Conservation (phyloP, 2,797 vertebrate species). For the Acipenser ruthenus region DNA sequence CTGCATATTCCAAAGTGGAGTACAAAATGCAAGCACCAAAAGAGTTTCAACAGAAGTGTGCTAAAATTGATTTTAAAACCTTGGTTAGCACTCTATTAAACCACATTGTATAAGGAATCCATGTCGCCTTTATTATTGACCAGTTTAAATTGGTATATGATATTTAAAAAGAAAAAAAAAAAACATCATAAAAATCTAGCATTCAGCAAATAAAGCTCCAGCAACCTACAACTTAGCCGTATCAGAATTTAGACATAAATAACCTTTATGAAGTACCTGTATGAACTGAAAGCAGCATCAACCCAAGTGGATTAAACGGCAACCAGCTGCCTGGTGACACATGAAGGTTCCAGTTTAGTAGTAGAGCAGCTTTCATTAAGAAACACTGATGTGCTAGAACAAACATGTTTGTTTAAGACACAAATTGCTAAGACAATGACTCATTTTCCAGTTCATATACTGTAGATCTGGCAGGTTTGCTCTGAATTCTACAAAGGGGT, state of each 20-base stretch:
- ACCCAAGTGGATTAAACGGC: conserved; percentile 5
- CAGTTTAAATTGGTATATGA: conserved; percentile 10
- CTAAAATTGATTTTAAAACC: no score
- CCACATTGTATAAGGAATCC: background rate
- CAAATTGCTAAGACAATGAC: conserved; percentile 67
- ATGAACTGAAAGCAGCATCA: conserved; percentile 16
- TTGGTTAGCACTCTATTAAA: conserved; percentile 6
- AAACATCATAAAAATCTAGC: no score
- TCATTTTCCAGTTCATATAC: conserved; percentile 80
- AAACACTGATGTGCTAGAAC: background rate
- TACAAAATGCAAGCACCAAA: no score
- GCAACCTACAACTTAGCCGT: conserved; percentile 10
- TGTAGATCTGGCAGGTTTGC: conserved; percentile 53
- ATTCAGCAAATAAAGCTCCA: no score
- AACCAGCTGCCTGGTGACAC: background rate
- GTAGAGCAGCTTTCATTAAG: background rate
- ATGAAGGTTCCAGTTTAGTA: background rate
- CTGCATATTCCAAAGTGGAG: no score
- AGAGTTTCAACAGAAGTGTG: no score
- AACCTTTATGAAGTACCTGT: conserved; percentile 44
- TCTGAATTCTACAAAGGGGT: conserved; percentile 79
- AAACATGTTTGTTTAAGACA: background rate
- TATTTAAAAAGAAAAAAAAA: conserved; percentile 46
- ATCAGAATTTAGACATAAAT: conserved; percentile 66
- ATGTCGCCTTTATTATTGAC: background rate